These are phyloP conservation scores for Nannoperca australis DNA, from an alignment of 2,797 vertebrate species.

Conservation along the genomic window DNA sequence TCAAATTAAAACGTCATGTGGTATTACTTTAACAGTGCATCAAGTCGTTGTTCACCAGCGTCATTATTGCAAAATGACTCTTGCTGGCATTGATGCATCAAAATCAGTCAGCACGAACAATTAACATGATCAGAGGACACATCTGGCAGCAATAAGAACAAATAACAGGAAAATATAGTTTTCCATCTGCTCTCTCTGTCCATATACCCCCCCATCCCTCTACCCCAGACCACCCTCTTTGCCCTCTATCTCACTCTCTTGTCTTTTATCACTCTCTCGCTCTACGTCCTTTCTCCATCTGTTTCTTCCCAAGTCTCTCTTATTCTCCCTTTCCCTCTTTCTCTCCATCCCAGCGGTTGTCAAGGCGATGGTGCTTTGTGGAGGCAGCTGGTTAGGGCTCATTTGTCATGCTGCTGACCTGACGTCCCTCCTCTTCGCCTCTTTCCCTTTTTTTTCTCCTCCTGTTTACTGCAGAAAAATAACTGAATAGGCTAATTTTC, in stretches of 20 bases:
- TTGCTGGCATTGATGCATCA: conserved; percentile 14
- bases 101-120: conserved; percentile 21
- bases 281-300: conserved; percentile 11
- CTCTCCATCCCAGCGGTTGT: conserved; percentile 75
- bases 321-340: neutral
- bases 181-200: conserved; percentile 40
- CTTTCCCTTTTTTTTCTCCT: conserved; percentile 7
- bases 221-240: conserved; percentile 32
- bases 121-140: conserved; percentile 39
- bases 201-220: conserved; percentile 33
- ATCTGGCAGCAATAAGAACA: conserved; percentile 49
- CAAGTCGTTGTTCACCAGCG: conserved; percentile 18
- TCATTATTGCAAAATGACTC: conserved; percentile 26
- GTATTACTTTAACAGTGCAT: neutral
- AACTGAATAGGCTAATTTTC: conserved; percentile 34
- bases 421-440: conserved; percentile 34
- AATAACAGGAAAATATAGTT: conserved; percentile 29
- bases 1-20: neutral
- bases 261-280: conserved; percentile 35
- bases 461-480: conserved; percentile 10
- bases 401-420: conserved; percentile 75
- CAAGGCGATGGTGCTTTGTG: conserved; percentile 76
- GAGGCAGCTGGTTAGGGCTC: conserved; percentile 73
- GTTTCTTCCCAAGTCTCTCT: neutral
- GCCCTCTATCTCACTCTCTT: conserved; percentile 14